Evolutionary conservation across 2,888 invertebrate genomes (phyloP), one percentile per base, ranked within the genome.

Genomic region (Disparrhopalites patrizii): DNA sequence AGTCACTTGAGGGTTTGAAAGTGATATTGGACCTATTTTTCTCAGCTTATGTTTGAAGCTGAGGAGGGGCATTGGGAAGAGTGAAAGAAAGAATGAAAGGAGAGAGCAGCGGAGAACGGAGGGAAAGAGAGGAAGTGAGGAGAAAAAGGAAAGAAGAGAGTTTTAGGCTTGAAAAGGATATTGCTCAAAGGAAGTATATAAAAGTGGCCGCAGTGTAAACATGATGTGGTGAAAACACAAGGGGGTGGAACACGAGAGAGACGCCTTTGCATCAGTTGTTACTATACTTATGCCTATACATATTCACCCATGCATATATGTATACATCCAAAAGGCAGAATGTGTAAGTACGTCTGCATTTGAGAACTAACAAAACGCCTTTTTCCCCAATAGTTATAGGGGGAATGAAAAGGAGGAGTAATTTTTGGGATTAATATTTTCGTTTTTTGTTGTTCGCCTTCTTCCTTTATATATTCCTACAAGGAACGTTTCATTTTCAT

Each of bases 351-450:
- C n/a, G n/a, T n/a, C n/a, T n/a, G n/a, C n/a, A n/a, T n/a, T n/a
- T n/a, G n/a, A n/a, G n/a, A n/a, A n/a, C n/a, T n/a, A n/a, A n/a
- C n/a, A n/a, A n/a, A n/a, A n/a, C n/a, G n/a, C n/a, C n/a, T n/a
- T n/a, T n/a, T n/a, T n/a, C n/a, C n/a, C n/a, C n/a, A n/a, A n/a
- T n/a, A n/a, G n/a, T n/a, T n/a, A 13, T 18, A 13, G 43, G 13
- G 13, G 4, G n/a, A 43, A 43, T n/a, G 20, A 43, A 55, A 33
- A 15, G 28, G 52, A 8, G 33, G 31, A 55, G 54, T 31, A 55
- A 55, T 55, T 31, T 31, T 43, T 18, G 43, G 3, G 43, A 43
- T 43, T 43, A 43, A 43, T 43, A 43, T 43, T n/a, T n/a, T n/a
- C n/a, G n/a, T n/a, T n/a, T n/a, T n/a, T n/a, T n/a, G n/a, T n/a